Percentiles rank a stretch among this genome's conserved stretches.
Evolutionary conservation across 2,888 invertebrate genomes (phyloP).

Genomic region (Panorpa germanica): DNA sequence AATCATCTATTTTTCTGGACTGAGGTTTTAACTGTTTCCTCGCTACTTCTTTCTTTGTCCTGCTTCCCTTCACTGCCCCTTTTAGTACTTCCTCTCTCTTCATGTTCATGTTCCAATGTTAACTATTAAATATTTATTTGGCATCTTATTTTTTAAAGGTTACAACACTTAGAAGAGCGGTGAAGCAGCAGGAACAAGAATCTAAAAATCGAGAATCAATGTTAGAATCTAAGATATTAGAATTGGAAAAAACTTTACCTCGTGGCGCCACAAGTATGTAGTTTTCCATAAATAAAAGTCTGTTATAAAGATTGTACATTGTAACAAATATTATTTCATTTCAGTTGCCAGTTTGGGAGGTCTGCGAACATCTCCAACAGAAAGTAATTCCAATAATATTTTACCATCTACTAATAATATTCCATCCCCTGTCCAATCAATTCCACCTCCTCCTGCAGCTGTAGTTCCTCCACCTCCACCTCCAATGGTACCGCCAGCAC

Average conservation of each 20-base stretch:
- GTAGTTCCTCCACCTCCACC: constrained; percentile 31
- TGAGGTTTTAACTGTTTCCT: no score
- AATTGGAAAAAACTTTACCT: constrained; percentile 65
- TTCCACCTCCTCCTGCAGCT: constrained; percentile 23
- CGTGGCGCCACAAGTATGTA: constrained; percentile 43
- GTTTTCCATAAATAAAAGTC: no score
- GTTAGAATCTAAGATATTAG: constrained; percentile 78
- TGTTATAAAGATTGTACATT: no score
- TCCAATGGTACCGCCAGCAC: constrained; percentile 33
- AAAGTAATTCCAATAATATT: constrained; percentile 12
- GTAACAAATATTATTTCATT: constrained; percentile 11
- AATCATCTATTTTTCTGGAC: no score
- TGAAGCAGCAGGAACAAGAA: constrained; percentile 74
- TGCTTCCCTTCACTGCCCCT: no score
- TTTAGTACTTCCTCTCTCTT: no score
- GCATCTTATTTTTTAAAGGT: constrained; percentile 21
- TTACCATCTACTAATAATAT: no score
- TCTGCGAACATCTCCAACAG: constrained; percentile 15
- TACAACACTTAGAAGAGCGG: constrained; percentile 54
- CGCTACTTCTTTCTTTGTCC: no score
- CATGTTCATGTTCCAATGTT: not conserved
- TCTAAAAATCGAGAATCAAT: constrained; percentile 74
- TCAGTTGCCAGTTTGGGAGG: constrained; percentile 18
- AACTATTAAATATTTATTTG: not conserved
- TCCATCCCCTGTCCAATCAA: constrained; percentile 20